These are phyloP conservation scores for Oscarella lobularis DNA, from an alignment of 37 sponge, comb jelly and placozoan genomes.

Conservation along the genomic window DNA sequence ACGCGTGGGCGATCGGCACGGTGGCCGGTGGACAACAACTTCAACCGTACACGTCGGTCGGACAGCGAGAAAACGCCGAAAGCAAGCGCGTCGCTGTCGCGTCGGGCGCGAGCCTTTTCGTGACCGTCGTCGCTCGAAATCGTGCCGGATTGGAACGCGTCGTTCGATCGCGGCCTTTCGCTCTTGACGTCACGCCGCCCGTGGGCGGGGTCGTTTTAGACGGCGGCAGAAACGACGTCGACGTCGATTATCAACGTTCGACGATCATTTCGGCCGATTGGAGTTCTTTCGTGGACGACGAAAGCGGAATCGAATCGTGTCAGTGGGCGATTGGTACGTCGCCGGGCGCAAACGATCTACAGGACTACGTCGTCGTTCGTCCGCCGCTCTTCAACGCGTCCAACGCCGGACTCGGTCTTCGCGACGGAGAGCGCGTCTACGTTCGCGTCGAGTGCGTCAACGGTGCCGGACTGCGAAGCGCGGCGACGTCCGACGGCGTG, in stretches of 20 bases:
- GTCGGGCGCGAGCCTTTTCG: not conserved
- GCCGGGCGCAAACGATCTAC: no score
- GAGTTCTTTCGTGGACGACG: conserved; percentile 23
- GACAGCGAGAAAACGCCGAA: not conserved
- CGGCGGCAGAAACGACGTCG: conserved; percentile 9
- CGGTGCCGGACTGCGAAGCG: conserved; percentile 25
- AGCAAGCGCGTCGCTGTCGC: not conserved
- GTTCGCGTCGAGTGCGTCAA: conserved; percentile 39
- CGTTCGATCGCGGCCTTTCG: conserved; percentile 20
- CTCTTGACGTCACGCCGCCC: conserved; percentile 53
- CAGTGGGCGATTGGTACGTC: conserved; percentile 46
- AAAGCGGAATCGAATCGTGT: conserved; percentile 38
- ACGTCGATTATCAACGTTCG: conserved; percentile 33
- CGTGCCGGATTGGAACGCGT: conserved; percentile 27
- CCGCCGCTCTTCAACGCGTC: not conserved
- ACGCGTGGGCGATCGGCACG: conserved; percentile 52
- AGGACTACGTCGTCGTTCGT: no score
- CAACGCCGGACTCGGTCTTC: not conserved
- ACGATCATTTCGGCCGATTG: conserved; percentile 20
- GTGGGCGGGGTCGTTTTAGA: conserved; percentile 11
- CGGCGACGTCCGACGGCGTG: conserved; percentile 42
- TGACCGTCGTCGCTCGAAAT: conserved; percentile 33
- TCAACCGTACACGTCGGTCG: conserved; percentile 29
- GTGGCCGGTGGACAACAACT: conserved; percentile 45
- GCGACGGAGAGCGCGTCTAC: conserved; percentile 17